Percentiles rank a stretch among this genome's conserved stretches.
Evolutionary conservation across 2,797 vertebrate species (phyloP).

Genomic region (Acanthis flammea): DNA sequence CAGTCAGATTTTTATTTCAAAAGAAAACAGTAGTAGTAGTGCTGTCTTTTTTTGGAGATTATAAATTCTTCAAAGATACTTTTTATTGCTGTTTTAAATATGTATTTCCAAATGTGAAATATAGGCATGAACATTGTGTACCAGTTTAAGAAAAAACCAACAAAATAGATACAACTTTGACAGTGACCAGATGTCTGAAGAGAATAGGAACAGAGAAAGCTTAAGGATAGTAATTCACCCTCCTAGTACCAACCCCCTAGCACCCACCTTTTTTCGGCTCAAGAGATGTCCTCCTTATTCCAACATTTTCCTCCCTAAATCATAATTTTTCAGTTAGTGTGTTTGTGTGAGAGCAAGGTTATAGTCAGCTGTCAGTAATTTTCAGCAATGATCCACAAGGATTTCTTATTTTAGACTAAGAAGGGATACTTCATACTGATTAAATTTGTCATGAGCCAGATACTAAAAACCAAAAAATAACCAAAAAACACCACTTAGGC

Average conservation of each 20-base stretch:
- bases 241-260: background rate
- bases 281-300: background rate
- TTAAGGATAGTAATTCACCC: background rate
- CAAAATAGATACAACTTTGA: background rate
- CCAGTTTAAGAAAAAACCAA: background rate
- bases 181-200: background rate
- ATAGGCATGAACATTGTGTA: constrained; percentile 55
- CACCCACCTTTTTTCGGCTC: background rate
- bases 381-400: background rate
- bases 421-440: background rate
- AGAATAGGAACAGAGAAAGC: background rate
- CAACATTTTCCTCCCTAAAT: background rate
- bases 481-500: background rate
- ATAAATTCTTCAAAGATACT: constrained; percentile 87
- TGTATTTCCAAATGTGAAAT: constrained; percentile 88
- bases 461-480: background rate
- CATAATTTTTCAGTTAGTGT: background rate
- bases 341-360: background rate
- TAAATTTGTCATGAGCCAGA: background rate
- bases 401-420: background rate
- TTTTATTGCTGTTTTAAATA: constrained; percentile 93
- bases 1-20: constrained; percentile 95
- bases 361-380: background rate
- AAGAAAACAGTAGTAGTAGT: constrained; percentile 90
- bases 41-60: constrained; percentile 90